Percentiles rank a stretch among this genome's conserved stretches.
These are phyloP conservation scores for Procambarus virginalis DNA, from an alignment of 1,140 invertebrate genomes.

Conservation along the genomic window DNA sequence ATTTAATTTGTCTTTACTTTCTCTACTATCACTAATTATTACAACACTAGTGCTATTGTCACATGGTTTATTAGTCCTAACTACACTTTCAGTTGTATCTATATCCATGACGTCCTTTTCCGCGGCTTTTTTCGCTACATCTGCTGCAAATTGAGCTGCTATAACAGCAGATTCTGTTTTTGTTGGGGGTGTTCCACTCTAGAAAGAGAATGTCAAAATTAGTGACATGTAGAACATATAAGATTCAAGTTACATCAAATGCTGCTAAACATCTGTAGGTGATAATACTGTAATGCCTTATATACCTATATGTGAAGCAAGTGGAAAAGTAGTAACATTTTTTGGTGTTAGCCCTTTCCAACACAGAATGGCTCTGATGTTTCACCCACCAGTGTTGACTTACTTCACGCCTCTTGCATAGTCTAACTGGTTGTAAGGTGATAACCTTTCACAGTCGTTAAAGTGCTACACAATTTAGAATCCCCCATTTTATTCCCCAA, in stretches of 20 bases:
- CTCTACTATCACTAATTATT: slow-evolving; percentile 64
- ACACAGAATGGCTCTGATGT: neutral
- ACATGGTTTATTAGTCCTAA: slow-evolving; percentile 66
- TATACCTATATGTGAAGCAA: too few species aligned
- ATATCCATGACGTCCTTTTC: slow-evolving; percentile 61
- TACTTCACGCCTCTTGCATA: slow-evolving; percentile 28
- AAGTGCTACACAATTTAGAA: neutral
- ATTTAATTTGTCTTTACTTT: slow-evolving; percentile 62
- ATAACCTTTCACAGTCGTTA: neutral
- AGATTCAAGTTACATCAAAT: too few species aligned
- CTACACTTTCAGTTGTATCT: slow-evolving; percentile 47
- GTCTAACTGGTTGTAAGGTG: slow-evolving; percentile 31
- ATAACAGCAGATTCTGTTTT: slow-evolving; percentile 49
- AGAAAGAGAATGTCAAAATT: slow-evolving; percentile 1
- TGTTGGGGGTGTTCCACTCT: slow-evolving; percentile 59
- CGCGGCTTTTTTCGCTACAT: slow-evolving; percentile 60
- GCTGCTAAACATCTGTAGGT: too few species aligned
- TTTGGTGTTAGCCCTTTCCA: too few species aligned
- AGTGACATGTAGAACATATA: neutral
- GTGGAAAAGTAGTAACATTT: too few species aligned
- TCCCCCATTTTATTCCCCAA: neutral
- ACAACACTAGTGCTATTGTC: slow-evolving; percentile 62
- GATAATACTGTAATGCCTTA: too few species aligned
- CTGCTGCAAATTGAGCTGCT: slow-evolving; percentile 57
- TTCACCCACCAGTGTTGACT: neutral